These are phyloP conservation scores for Panopea generosa DNA, from an alignment of 2,888 invertebrate genomes.

Conservation along the genomic window DNA sequence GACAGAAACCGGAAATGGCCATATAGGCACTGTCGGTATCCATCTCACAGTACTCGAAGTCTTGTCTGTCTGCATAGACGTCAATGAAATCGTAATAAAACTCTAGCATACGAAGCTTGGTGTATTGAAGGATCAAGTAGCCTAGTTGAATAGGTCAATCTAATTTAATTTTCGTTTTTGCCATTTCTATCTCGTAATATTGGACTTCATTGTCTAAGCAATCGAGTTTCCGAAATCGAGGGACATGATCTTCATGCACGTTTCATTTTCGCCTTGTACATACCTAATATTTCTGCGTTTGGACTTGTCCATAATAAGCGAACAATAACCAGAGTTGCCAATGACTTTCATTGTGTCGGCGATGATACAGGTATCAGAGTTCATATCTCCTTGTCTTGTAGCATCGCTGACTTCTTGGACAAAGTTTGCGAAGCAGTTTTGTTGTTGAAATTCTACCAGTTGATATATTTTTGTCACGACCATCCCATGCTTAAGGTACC, in stretches of 20 bases:
- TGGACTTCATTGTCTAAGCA: slow-evolving; percentile 42
- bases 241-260: slow-evolving; percentile 36
- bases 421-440: too few species aligned
- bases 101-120: slow-evolving; percentile 64
- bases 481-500: slow-evolving; percentile 59
- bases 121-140: too few species aligned
- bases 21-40: too few species aligned
- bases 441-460: too few species aligned
- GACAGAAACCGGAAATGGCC: too few species aligned
- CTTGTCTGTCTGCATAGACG: too few species aligned
- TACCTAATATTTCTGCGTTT: slow-evolving; percentile 35
- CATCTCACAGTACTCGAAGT: too few species aligned
- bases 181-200: slow-evolving; percentile 49
- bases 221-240: slow-evolving; percentile 44
- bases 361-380: slow-evolving; percentile 25
- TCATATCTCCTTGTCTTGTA: slow-evolving; percentile 24
- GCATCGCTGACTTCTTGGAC: neutral
- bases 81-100: too few species aligned
- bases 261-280: slow-evolving; percentile 30
- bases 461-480: too few species aligned
- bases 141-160: slow-evolving; percentile 63
- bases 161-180: slow-evolving; percentile 46
- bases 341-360: too few species aligned
- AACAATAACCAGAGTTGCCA: slow-evolving; percentile 52
- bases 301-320: slow-evolving; percentile 54